Conservation (phyloP, 1,140 invertebrate genomes). For the Idris sp. region DNA sequence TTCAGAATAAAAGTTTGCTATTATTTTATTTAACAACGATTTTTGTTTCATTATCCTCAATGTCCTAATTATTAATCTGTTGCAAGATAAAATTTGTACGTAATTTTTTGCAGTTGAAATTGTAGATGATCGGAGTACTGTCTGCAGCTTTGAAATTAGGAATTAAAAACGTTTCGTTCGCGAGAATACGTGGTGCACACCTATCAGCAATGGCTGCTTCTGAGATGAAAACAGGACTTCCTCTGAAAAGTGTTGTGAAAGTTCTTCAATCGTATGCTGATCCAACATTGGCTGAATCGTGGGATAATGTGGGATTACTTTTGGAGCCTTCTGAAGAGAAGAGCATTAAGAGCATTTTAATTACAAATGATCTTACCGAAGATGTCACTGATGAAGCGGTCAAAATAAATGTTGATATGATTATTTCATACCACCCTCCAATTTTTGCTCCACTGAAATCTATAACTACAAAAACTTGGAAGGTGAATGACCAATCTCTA, state of each 20-base stretch:
- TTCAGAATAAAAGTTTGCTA: slow-evolving; percentile 40
- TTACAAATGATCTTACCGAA: slow-evolving; percentile 98
- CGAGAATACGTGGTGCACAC: slow-evolving; percentile 18
- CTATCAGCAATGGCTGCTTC: slow-evolving; percentile 33
- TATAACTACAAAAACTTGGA: slow-evolving; percentile 84
- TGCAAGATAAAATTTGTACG: too few species aligned
- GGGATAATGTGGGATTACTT: slow-evolving; percentile 97
- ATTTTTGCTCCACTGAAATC: slow-evolving; percentile 92
- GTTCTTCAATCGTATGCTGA: slow-evolving; percentile 86
- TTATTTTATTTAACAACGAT: slow-evolving; percentile 58
- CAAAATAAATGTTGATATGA: slow-evolving; percentile 84
- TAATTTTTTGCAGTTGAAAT: too few species aligned
- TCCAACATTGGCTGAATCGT: slow-evolving; percentile 85
- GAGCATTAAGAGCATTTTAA: slow-evolving; percentile 83
- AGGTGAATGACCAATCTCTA: slow-evolving; percentile 80
- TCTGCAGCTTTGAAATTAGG: slow-evolving; percentile 22
- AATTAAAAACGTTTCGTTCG: slow-evolving; percentile 7
- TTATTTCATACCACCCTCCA: slow-evolving; percentile 97
- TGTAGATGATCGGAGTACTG: slow-evolving; percentile 45
- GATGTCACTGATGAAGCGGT: slow-evolving; percentile 92
- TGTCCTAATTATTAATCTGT: too few species aligned
- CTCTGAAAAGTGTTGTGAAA: slow-evolving; percentile 81
- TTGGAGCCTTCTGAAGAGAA: slow-evolving; percentile 86
- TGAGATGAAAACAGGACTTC: slow-evolving; percentile 70
- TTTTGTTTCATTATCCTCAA: too few species aligned